These are phyloP conservation scores for Phengaris arion DNA, from an alignment of 2,888 invertebrate species.

Conservation along the genomic window DNA sequence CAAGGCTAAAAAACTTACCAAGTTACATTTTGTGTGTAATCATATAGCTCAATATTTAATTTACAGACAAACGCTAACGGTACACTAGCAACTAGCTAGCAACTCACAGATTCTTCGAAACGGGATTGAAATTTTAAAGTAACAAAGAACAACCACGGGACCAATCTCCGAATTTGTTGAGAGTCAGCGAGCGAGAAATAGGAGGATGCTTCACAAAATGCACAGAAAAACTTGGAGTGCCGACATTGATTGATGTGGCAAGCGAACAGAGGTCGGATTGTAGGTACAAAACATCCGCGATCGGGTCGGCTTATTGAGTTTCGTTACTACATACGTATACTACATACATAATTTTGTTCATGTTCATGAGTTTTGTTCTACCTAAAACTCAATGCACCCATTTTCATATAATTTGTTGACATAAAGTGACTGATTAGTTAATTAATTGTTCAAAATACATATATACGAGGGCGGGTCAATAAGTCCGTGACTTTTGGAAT, in stretches of 20 bases:
- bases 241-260: slow-evolving; percentile 74
- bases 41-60: neutral
- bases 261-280: slow-evolving; percentile 49
- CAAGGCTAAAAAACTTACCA: neutral
- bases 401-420: too few species aligned
- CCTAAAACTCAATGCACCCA: too few species aligned
- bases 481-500: too few species aligned
- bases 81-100: too few species aligned
- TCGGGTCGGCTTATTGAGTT: neutral
- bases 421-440: too few species aligned
- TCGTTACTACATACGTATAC: too few species aligned
- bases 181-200: slow-evolving; percentile 72
- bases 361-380: too few species aligned
- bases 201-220: slow-evolving; percentile 57
- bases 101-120: neutral
- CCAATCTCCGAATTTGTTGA: slow-evolving; percentile 65
- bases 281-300: neutral
- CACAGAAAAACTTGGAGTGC: slow-evolving; percentile 67
- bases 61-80: neutral
- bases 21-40: neutral
- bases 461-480: too few species aligned
- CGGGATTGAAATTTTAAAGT: slow-evolving; percentile 30
- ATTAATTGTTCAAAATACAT: too few species aligned
- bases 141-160: slow-evolving; percentile 53
- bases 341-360: too few species aligned